Base-by-base conservation (phyloP, 2,888 invertebrate genomes). In the Alloscopus bannaensis region DNA sequence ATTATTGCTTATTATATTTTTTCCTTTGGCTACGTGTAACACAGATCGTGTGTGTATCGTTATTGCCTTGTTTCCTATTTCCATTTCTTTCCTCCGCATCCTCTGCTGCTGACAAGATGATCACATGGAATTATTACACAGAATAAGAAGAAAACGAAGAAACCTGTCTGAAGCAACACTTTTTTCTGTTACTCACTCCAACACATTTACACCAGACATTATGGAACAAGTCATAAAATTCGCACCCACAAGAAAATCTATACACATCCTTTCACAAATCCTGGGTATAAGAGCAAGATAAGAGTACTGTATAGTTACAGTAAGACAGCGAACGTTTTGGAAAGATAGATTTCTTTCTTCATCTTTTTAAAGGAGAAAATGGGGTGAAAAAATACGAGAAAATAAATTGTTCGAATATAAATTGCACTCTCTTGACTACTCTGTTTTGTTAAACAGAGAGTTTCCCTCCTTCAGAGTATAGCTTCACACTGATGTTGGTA, bases 191-290 rank as follows among this genome's bases (percentile, higher is more conserved):
- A 45, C 59, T 31, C 29, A 71, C 71, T 68, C 60, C 28, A 29
- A 18, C 28, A 57, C 8, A 2, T 26, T 36, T 57, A 26, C 40
- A 55, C 57, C 16, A 64, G 64, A 66, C 62, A 77, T 64, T 77
- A 69, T 77, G 69, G 69, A 77, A 77, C 77, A 77, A 77, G 77
- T 70, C 69, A 77, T 77, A 77, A 77, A 77, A 77, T 77, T 77
- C 64, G 77, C 69, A 77, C 77, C 70, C 77, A 57, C 47, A 73
- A 62, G 57, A 65, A 75, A 52, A 22, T 24, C 20, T n/a, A n/a
- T n/a, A n/a, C n/a, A n/a, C n/a, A n/a, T n/a, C n/a, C n/a, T n/a
- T n/a, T n/a, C n/a, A n/a, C n/a, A n/a, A n/a, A n/a, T n/a, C n/a
- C n/a, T 8, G 4, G 18, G 50, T 20, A 52, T 52, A 24, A 13